phyloP scores from a whole-genome alignment of 2,888 invertebrate genomes.

The Noctua fimbriata region DNA sequence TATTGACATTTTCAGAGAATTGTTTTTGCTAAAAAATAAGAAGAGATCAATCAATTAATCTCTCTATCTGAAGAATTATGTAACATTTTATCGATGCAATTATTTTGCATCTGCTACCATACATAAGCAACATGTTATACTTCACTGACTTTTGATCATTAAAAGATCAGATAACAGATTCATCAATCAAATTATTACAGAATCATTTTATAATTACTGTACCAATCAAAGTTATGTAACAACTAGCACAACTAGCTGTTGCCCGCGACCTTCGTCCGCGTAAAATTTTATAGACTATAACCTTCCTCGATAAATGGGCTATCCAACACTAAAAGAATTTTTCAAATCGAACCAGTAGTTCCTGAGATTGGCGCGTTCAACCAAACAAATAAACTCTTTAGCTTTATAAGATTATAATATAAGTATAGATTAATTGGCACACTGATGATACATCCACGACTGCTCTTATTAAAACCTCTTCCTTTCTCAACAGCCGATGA shows the following conservation, averaged over 20 bases:
- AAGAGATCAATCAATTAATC: background rate
- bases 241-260: too few species aligned
- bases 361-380: too few species aligned
- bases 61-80: background rate
- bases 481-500: constrained; percentile 91
- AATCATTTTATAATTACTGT: background rate
- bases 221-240: background rate
- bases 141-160: background rate
- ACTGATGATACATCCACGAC: background rate
- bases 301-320: too few species aligned
- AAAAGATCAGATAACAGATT: background rate
- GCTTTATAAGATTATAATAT: too few species aligned
- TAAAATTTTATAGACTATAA: too few species aligned
- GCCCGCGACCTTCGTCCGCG: too few species aligned
- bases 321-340: too few species aligned
- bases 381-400: too few species aligned
- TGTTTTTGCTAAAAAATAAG: background rate
- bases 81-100: background rate
- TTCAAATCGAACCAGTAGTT: too few species aligned
- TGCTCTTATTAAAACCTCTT: background rate
- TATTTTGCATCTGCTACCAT: background rate
- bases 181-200: constrained; percentile 7
- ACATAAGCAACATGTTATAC: background rate
- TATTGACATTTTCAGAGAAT: background rate
- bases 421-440: background rate